phyloP scores from a whole-genome alignment of 2,888 invertebrate genomes.

The Microdon myrmicae region DNA sequence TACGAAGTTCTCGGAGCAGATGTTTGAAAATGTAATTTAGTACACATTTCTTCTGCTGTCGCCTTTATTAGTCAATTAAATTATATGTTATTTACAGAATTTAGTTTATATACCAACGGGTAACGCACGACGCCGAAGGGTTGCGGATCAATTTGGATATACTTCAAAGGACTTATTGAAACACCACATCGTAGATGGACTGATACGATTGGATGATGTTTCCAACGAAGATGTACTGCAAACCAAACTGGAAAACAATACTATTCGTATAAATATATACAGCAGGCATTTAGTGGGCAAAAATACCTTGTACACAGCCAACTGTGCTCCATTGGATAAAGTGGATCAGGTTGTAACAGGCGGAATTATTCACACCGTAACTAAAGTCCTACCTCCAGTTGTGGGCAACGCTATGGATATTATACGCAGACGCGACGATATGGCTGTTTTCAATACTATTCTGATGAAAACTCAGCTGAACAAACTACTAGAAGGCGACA shows the following conservation, averaged over 20 bases:
- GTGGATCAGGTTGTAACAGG: conserved; percentile 74
- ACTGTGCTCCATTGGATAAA: conserved; percentile 74
- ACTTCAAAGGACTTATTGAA: conserved; percentile 69
- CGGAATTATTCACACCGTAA: conserved; percentile 75
- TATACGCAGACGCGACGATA: conserved; percentile 70
- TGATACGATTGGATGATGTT: conserved; percentile 70
- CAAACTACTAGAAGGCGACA: conserved; percentile 68
- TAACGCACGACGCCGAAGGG: conserved; percentile 51
- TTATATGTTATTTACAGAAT: conserved; percentile 63
- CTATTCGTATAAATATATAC: conserved; percentile 65
- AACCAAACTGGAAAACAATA: conserved; percentile 61
- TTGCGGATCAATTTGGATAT: conserved; percentile 44
- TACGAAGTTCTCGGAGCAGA: conserved; percentile 69
- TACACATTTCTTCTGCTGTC: neutral
- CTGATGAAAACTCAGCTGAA: conserved; percentile 71
- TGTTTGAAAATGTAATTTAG: conserved; percentile 69
- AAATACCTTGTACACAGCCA: conserved; percentile 70
- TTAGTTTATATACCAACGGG: conserved; percentile 63
- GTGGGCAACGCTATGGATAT: conserved; percentile 71
- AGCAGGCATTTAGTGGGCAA: conserved; percentile 59
- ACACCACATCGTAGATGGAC: conserved; percentile 71
- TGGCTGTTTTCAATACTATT: conserved; percentile 70
- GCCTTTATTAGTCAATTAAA: neutral
- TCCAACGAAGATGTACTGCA: conserved; percentile 70
- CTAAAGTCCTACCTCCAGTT: conserved; percentile 71